A percentile compares a stretch with the other conserved stretches of the same genome.
Evolutionary conservation across 2,888 invertebrate species (phyloP).

Genomic region (Caenorhabditis imperialis): DNA sequence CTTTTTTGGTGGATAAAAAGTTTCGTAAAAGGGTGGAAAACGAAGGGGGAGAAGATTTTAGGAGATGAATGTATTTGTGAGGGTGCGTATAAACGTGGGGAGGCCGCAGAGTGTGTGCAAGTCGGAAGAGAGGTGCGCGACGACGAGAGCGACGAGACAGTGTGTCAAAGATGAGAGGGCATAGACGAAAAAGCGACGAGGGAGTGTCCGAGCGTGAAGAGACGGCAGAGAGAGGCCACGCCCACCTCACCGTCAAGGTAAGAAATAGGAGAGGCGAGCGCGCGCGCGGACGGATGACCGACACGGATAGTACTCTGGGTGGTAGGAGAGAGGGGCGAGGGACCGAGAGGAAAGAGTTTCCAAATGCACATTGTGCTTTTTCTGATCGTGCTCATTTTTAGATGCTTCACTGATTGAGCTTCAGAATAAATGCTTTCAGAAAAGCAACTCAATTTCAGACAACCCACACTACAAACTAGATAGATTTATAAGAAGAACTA

Average conservation of each 20-base stretch:
- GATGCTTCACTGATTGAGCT: no score
- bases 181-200: constrained; percentile 20
- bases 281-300: constrained; percentile 20
- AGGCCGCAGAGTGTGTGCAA: constrained; percentile 39
- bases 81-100: constrained; percentile 35
- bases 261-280: constrained; percentile 37
- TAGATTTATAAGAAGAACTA: no score
- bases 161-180: constrained; percentile 17
- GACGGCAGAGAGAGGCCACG: constrained; percentile 10
- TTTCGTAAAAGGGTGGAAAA: neutral
- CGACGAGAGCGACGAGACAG: constrained; percentile 31
- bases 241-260: constrained; percentile 47
- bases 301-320: constrained; percentile 23
- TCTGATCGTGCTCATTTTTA: no score
- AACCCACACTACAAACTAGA: no score
- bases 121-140: constrained; percentile 27
- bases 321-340: no score
- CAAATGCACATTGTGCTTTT: no score
- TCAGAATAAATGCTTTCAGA: no score
- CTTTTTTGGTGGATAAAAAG: neutral
- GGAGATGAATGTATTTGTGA: constrained; percentile 3
- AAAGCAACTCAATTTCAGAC: no score
- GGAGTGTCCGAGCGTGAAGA: constrained; percentile 41
- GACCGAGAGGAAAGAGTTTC: no score
- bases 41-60: neutral